Base-by-base conservation (phyloP, 2,888 invertebrate species). In the Artemia sinica region DNA sequence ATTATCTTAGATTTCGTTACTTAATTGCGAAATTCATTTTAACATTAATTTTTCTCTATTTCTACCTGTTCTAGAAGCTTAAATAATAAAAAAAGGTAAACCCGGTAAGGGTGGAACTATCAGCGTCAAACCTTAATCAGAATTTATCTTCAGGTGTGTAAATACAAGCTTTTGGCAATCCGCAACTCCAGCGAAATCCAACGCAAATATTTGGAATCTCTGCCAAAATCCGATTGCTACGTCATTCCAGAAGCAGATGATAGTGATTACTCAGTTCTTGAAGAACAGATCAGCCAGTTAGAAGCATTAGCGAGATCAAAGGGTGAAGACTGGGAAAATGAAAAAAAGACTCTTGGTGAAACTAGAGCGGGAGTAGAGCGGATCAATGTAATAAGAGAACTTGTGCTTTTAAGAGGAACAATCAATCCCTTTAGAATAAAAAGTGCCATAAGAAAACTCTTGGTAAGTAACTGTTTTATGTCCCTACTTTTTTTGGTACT, bases 151-250 rank as follows among this genome's bases (percentile, higher is more conserved):
- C 10, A 58, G 63, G 28, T 58, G 63, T 58, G 63, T 28, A 58
- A 58, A 58, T 58, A 58, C 63, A 58, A 58, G 28, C 63, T 58
- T n/a, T n/a, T 28, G n/a, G 63, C 63, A n/a, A 58, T 58, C 63
- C 63, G 63, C 28, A 58, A 58, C 63, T n/a, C 63, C 63, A 58
- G 63, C 28, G 63, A 8, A 28, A 9, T 28, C 9, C 63, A 58
- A 28, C 63, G 63, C 14, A n/a, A 28, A 28, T 58, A 18, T 28
- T 58, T 58, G n/a, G 63, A 58, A 28, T 58, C 63, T n/a, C 10
- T 58, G 63, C 63, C 63, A 58, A 58, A 58, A 58, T 58, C 63
- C 63, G 63, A 58, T 58, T 58, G 28, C 28, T 58, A 58, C 63
- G 28, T 58, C 63, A 58, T n/a, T 58, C 28, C n/a, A 18, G 63